Conservation (phyloP, 2,797 vertebrate species). For the Iguana delicatissima region DNA sequence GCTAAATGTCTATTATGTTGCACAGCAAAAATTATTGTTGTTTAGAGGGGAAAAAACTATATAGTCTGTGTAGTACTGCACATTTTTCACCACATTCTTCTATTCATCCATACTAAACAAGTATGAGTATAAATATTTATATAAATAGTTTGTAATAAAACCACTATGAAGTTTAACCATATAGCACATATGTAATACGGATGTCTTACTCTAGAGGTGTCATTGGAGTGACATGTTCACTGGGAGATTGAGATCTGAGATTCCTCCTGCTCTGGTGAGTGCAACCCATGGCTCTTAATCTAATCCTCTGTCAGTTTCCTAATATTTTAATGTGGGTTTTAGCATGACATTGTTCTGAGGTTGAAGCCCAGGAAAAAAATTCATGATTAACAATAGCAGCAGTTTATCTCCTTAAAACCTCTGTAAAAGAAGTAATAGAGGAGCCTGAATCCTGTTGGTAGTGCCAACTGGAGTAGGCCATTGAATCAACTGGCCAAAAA, state of each 20-base stretch:
- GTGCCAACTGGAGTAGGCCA: too few relatives aligned
- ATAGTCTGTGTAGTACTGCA: conserved; percentile 9
- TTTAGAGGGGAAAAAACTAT: background rate
- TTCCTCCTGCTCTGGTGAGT: conserved; percentile 93
- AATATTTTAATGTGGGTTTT: conserved; percentile 30
- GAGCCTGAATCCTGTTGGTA: too few relatives aligned
- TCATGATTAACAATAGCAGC: background rate
- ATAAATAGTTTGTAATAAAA: conserved; percentile 7
- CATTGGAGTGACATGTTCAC: conserved; percentile 99
- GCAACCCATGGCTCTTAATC: background rate
- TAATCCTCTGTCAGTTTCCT: conserved; percentile 22
- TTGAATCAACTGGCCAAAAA: background rate
- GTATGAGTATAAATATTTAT: background rate
- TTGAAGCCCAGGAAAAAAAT: background rate
- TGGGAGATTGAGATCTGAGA: conserved; percentile 94
- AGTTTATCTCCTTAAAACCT: background rate
- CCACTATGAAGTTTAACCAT: conserved; percentile 41
- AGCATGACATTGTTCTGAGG: background rate
- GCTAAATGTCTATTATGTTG: background rate
- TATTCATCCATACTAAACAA: background rate
- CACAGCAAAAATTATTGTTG: background rate
- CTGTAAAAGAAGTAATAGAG: too few relatives aligned
- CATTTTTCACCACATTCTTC: background rate
- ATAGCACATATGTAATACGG: conserved; percentile 28
- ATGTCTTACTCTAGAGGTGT: conserved; percentile 85